Evolutionary conservation across 2,113 vertebrate species (phyloP).

Genomic region (Rhynchomys soricoides): DNA sequence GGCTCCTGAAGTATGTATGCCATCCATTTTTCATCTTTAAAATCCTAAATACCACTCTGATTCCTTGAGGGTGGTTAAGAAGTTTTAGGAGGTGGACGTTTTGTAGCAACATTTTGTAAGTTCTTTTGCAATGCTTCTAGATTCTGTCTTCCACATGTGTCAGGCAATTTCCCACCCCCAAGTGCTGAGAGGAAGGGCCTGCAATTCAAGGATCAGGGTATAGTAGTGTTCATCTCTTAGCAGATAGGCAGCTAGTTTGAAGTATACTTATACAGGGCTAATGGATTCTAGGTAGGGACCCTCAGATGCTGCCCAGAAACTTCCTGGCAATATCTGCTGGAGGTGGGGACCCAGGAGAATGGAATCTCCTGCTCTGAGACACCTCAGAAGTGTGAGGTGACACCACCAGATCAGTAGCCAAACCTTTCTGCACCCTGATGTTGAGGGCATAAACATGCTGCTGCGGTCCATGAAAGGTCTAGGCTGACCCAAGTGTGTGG

Average conservation of each 20-base stretch:
- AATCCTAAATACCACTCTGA: not conserved
- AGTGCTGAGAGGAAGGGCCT: not conserved
- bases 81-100: too few species aligned
- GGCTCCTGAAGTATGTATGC: not conserved
- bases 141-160: not conserved
- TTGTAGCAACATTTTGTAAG: not conserved
- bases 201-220: fast-evolving
- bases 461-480: not conserved
- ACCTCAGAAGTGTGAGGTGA: fast-evolving
- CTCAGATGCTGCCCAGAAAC: not conserved
- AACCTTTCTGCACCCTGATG: too few species aligned
- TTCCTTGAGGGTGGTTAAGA: not conserved
- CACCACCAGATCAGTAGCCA: not conserved
- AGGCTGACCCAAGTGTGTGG: not conserved
- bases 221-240: not conserved
- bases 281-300: not conserved
- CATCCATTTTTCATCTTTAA: not conserved
- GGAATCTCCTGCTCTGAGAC: not conserved
- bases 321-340: too few species aligned
- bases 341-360: fast-evolving
- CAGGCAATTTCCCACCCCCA: fast-evolving
- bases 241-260: not conserved
- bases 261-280: not conserved
- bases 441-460: not conserved
- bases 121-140: not conserved